These are phyloP conservation scores for Nomada ruficornis DNA, from an alignment of 2,888 invertebrate species.

Conservation along the genomic window DNA sequence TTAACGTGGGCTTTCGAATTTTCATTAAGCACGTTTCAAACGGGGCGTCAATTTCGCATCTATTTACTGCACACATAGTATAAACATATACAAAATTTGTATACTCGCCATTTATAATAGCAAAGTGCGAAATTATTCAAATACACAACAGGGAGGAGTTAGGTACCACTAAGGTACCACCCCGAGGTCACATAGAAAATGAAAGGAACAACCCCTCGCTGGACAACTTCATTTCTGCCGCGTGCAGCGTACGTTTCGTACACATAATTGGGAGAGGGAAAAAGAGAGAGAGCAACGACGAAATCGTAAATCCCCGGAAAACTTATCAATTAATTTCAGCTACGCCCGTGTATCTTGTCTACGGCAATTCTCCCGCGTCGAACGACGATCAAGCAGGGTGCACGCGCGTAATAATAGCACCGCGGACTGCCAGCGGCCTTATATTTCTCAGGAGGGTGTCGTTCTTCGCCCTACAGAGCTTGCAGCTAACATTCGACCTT, in stretches of 20 bases:
- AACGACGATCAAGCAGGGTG: slow-evolving; percentile 14
- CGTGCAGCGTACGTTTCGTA: slow-evolving; percentile 19
- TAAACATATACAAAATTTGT: too few relatives aligned
- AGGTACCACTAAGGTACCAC: too few relatives aligned
- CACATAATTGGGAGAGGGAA: background rate
- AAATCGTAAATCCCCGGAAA: slow-evolving; percentile 39
- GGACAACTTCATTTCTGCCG: slow-evolving; percentile 34
- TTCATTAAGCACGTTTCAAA: too few relatives aligned
- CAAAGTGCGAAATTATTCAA: too few relatives aligned
- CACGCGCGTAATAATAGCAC: slow-evolving; percentile 53
- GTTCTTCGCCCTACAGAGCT: slow-evolving; percentile 38
- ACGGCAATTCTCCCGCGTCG: slow-evolving; percentile 43
- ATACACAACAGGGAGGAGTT: too few relatives aligned
- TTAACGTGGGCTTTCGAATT: too few relatives aligned
- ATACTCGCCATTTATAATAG: too few relatives aligned
- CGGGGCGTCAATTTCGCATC: too few relatives aligned
- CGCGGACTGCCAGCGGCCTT: slow-evolving; percentile 49
- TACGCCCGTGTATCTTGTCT: slow-evolving; percentile 32
- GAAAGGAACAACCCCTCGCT: background rate
- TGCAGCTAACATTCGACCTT: slow-evolving; percentile 52
- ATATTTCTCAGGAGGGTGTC: slow-evolving; percentile 63
- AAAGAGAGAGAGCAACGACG: background rate
- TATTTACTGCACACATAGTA: too few relatives aligned
- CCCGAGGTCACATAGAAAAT: background rate
- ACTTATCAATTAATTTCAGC: slow-evolving; percentile 59